A percentile compares a stretch with the other conserved stretches of the same genome.
Conservation (phyloP, 1,140 invertebrate genomes). For the Eulimnadia texana region DNA sequence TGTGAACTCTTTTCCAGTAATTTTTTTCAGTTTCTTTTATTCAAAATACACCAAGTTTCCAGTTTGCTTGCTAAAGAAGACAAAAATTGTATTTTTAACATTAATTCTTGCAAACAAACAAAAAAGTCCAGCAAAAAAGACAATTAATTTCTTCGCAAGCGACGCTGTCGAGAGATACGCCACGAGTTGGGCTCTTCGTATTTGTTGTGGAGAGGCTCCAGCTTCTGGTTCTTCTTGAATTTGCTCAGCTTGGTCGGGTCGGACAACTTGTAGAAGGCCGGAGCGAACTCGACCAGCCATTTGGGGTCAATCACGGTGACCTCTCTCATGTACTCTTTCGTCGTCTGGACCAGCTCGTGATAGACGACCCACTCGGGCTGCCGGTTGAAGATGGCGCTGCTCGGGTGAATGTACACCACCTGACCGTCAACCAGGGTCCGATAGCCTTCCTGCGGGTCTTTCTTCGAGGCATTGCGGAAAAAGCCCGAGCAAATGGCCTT, state of each 20-base stretch:
- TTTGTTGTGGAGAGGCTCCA: conserved; percentile 97
- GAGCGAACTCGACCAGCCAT: conserved; percentile 98
- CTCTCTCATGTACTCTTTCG: conserved; percentile 99
- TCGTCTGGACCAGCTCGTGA: conserved; percentile 96
- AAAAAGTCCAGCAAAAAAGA: background rate
- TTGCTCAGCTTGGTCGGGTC: conserved; percentile 97
- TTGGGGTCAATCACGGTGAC: conserved; percentile 98
- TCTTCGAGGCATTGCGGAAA: conserved; percentile 96
- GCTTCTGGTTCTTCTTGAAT: conserved; percentile 96
- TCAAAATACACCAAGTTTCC: too few species aligned
- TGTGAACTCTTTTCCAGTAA: background rate
- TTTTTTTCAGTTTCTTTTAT: too few species aligned
- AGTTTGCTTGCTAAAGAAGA: too few species aligned
- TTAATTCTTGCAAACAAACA: background rate
- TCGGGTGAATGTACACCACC: conserved; percentile 98
- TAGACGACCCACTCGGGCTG: conserved; percentile 99
- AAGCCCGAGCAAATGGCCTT: conserved; percentile 98
- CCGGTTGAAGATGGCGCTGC: conserved; percentile 89
- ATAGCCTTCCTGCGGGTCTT: conserved; percentile 98
- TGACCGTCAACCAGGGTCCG: conserved; percentile 93
- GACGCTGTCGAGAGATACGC: conserved; percentile 88
- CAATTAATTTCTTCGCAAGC: conserved; percentile 28
- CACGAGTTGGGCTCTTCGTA: conserved; percentile 98
- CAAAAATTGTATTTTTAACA: too few species aligned
- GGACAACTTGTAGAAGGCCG: conserved; percentile 98